Base-by-base conservation (phyloP, 2,797 vertebrate species). In the Gambelia wislizenii region DNA sequence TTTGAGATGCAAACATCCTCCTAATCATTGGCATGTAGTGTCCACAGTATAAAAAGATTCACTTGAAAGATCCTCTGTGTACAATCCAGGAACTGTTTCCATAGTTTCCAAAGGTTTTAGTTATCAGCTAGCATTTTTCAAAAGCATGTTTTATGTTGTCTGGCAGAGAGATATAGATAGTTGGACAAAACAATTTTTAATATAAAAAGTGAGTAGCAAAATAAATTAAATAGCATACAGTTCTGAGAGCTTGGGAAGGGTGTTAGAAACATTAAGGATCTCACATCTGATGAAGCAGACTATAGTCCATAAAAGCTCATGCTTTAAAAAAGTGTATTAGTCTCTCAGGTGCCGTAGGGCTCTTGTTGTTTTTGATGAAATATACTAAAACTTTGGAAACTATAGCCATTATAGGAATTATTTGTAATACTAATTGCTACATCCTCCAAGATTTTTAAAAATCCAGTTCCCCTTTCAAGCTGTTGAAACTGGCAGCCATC, bases 1-100 rank as follows among this genome's bases (percentile, higher is more conserved):
- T 85, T 85, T 89, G 49, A 72, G 47, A 16, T 42, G 44, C 56
- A 86, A 74, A 27, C 54, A 67, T 79, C 44, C 75, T 84, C 64
- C 30, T 22, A 3, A 86, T 88, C 77, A 89, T 42, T 42, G 18
- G n/a, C 52, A 13, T 42, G 81, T 25, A 49, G 49, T 88, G 85
- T 70, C 33, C 42, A 61, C 42, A 4, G 25, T 83, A 49, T 87
- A 14, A 74, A 22, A 30, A 61, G 0, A 42, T 44, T 91, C 54
- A 47, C 7, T 76, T 78, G 59, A 64, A 90, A 88, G 78, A 47
- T 85, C n/a, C 77, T 81, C 64, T 74, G 30, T 3, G 0, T 13
- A 76, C 22, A 33, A 27, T 54, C 39, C 72, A 82, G 42, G 69
- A 75, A 82, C 42, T 8, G 30, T 18, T 83, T 44, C 3, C 56